Percentiles rank a stretch among this genome's conserved stretches.
Conservation (phyloP, 1,140 invertebrate species). For the Phymastichus coffea region DNA sequence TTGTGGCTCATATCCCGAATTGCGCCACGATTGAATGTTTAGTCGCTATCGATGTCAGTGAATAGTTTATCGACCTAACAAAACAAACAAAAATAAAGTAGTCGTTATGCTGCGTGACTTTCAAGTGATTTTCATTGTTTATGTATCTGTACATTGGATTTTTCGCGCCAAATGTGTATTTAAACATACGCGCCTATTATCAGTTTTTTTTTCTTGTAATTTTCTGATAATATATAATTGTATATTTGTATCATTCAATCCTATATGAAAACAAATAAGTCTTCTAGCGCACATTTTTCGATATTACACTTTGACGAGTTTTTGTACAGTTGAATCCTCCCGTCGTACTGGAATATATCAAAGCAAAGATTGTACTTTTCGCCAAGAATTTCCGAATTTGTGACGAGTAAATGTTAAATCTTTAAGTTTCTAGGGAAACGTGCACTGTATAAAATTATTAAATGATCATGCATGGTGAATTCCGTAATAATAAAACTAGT, state of each 20-base stretch:
- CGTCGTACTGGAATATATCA: no score
- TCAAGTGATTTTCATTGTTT: slow-evolving; percentile 14
- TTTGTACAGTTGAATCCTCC: background rate
- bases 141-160: slow-evolving; percentile 12
- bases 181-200: no score
- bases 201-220: no score
- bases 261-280: background rate
- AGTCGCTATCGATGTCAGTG: background rate
- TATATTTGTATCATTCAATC: background rate
- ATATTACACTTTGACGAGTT: background rate
- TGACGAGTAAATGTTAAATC: no score
- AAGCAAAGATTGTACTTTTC: no score
- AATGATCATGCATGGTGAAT: no score
- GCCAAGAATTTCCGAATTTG: no score
- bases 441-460: no score
- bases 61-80: background rate
- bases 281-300: slow-evolving; percentile 7
- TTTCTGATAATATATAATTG: background rate
- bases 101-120: no score
- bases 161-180: slow-evolving; percentile 2
- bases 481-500: no score
- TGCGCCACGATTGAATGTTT: background rate
- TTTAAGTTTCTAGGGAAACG: no score
- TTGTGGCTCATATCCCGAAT: slow-evolving; percentile 1
- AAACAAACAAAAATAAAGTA: background rate